phyloP scores from a whole-genome alignment of 2,113 vertebrate genomes.

The Phalacrocorax carbo region DNA sequence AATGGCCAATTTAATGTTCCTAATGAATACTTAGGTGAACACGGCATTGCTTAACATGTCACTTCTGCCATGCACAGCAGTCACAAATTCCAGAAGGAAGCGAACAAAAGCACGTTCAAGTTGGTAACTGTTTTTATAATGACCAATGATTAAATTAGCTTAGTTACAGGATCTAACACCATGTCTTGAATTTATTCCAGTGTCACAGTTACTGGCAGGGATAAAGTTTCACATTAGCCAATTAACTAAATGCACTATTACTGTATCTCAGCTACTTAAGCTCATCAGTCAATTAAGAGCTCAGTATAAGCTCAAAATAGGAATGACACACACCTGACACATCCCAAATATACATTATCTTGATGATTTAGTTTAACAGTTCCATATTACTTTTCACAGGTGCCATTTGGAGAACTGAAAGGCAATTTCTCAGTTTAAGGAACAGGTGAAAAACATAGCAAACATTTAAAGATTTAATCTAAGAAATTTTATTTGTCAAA shows the following conservation, averaged over 20 bases:
- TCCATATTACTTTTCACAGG: not conserved
- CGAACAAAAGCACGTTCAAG: not conserved
- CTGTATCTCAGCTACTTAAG: slow-evolving; percentile 61
- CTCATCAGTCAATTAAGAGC: slow-evolving; percentile 69
- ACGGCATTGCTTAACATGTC: fast-evolving
- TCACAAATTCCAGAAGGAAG: not conserved
- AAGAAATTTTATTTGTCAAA: not conserved
- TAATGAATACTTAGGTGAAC: not conserved
- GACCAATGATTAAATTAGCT: slow-evolving; percentile 31
- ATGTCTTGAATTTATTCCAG: slow-evolving; percentile 49
- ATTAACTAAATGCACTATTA: slow-evolving; percentile 68
- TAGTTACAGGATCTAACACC: slow-evolving; percentile 24
- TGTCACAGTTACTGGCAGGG: slow-evolving; percentile 46
- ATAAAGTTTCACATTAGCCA: slow-evolving; percentile 62
- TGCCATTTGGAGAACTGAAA: not conserved
- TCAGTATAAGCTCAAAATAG: slow-evolving; percentile 56
- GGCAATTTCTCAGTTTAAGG: not conserved
- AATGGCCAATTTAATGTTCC: not conserved
- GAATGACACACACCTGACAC: slow-evolving; percentile 40
- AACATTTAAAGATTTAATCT: not conserved
- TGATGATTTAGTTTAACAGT: slow-evolving; percentile 33
- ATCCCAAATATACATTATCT: slow-evolving; percentile 40
- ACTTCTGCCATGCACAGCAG: not conserved
- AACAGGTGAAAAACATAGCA: not conserved
- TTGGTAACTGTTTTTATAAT: not conserved